These are phyloP conservation scores for Neotoma lepida DNA, from an alignment of 2,113 vertebrate species.

Conservation along the genomic window DNA sequence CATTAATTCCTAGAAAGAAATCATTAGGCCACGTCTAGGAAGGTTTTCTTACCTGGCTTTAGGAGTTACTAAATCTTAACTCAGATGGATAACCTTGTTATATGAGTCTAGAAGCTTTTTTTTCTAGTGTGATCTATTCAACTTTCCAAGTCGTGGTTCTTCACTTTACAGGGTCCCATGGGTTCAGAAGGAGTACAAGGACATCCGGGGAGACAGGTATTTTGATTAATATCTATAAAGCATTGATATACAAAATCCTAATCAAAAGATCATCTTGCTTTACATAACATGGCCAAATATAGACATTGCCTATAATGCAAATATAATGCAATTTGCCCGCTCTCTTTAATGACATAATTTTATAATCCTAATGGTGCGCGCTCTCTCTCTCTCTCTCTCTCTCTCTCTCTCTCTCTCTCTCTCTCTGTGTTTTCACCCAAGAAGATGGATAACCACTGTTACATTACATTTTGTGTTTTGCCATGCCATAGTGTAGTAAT, in stretches of 20 bases:
- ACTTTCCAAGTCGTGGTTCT: slow-evolving; percentile 60
- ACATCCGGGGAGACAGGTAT: slow-evolving; percentile 88
- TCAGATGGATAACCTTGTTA: slow-evolving; percentile 59
- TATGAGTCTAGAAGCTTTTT: slow-evolving; percentile 25
- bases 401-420: too few relatives aligned
- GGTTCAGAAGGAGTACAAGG: slow-evolving; percentile 90
- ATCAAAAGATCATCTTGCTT: slow-evolving; percentile 2
- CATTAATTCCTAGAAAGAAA: slow-evolving; percentile 61
- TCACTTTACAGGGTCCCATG: slow-evolving; percentile 87
- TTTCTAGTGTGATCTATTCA: slow-evolving; percentile 27
- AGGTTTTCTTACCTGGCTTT: slow-evolving; percentile 56
- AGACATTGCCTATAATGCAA: neutral
- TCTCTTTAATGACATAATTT: slow-evolving; percentile 17
- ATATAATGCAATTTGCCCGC: neutral
- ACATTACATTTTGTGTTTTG: neutral
- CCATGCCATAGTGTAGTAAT: neutral
- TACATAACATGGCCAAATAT: slow-evolving; percentile 42
- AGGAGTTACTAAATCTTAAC: slow-evolving; percentile 46
- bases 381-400: too few relatives aligned
- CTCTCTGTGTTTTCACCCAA: slow-evolving; percentile 10
- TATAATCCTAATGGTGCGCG: neutral
- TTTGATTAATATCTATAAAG: slow-evolving; percentile 57
- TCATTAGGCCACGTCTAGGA: slow-evolving; percentile 57
- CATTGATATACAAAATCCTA: neutral
- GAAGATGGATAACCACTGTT: neutral